phyloP scores from a whole-genome alignment of 2,113 vertebrate genomes.

The Muntiacus muntjak region DNA sequence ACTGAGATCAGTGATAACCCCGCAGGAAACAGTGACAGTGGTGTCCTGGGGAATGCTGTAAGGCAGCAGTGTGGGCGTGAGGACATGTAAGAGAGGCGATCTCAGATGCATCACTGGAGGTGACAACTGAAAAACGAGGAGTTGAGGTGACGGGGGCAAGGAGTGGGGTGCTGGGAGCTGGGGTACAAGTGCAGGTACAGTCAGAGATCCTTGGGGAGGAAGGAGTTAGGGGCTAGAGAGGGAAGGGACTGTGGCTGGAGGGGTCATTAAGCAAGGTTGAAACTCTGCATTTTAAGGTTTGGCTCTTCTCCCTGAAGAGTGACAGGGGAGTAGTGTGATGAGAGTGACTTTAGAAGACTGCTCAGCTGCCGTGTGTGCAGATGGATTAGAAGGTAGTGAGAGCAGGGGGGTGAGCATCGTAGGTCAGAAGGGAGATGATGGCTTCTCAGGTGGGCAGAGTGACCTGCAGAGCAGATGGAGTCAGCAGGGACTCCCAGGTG shows the following conservation, averaged over 20 bases:
- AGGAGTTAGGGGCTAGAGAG: neutral
- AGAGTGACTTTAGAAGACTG: neutral
- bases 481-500: neutral
- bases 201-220: neutral
- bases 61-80: neutral
- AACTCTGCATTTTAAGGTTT: neutral
- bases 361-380: neutral
- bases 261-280: neutral
- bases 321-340: neutral
- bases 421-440: neutral
- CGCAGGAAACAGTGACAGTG: neutral
- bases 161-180: neutral
- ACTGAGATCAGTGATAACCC: neutral
- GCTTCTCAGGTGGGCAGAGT: neutral
- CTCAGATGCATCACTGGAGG: neutral
- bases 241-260: neutral
- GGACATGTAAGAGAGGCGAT: neutral
- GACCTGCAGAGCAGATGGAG: neutral
- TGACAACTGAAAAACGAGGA: neutral
- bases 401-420: neutral
- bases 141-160: too few relatives aligned
- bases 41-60: neutral
- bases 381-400: neutral
- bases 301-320: neutral
- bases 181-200: too few relatives aligned